Evolutionary conservation across 2,797 vertebrate genomes (phyloP), one percentile per base, ranked within the genome.

Genomic region (Ceyx erithaca): DNA sequence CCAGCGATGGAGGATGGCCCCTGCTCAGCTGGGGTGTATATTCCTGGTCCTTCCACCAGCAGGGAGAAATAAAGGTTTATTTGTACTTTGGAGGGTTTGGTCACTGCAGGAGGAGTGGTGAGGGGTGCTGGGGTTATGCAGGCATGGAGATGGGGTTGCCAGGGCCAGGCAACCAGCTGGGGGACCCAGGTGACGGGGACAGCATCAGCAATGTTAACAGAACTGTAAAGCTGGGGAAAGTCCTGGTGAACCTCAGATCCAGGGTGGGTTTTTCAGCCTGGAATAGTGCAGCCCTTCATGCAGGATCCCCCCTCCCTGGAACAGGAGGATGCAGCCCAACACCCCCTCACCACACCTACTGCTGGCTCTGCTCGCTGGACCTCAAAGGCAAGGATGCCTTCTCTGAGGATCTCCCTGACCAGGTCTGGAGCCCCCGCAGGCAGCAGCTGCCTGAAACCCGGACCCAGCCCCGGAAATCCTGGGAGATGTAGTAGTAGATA

Each of bases 21-120:
- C 51, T 63, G 68, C 49, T 70, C 76, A 8, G 12, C 9, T 6
- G 4, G 51, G 59, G 26, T 33, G 21, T 90, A 90, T 73, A 70
- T 73, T 52, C 26, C 30, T 52, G 8, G 80, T 86, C 75, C 80
- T 71, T 87, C 66, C 72, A 78, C 46, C 58, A 81, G 33, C 55
- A 66, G 25, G 51, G 61, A 94, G 43, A 91, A 96, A 92, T 96
- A 97, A 97, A 97, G 9, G 30, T 91, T 95, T 96, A 94, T 94
- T 96, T 95, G 91, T 92, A 72, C 79, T 71, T 80, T 61, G 77
- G 37, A 91, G 55, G 45, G 46, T 58, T 91, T 78, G 26, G 18
- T 89, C 37, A 14, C 40, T 82, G 67, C 30, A 31, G 70, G 28
- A 67, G 37, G 19, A 62, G 23, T 0, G 0, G 14, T 23, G 71